A percentile compares a stretch with the other conserved stretches of the same genome.
phyloP scores from a whole-genome alignment of 1,140 invertebrate species.

The Phthorimaea operculella region DNA sequence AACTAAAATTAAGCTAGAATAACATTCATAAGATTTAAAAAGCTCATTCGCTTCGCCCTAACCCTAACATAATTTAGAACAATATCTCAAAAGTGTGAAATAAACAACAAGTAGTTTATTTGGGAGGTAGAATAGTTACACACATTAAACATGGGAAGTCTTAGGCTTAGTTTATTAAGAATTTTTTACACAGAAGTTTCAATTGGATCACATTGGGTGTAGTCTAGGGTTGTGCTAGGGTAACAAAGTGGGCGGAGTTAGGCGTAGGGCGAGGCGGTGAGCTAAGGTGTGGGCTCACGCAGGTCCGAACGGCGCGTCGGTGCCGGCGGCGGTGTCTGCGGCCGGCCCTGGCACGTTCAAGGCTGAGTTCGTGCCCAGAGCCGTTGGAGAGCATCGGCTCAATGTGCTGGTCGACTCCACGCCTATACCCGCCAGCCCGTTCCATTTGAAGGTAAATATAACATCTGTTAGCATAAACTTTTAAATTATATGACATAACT shows the following conservation, averaged over 20 bases:
- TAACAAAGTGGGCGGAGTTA: neutral
- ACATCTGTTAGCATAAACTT: neutral
- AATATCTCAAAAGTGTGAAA: no score
- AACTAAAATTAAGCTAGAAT: conserved; percentile 7
- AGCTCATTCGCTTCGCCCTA: conserved; percentile 65
- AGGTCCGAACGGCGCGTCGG: conserved; percentile 88
- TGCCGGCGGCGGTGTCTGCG: conserved; percentile 85
- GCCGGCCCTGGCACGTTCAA: conserved; percentile 83
- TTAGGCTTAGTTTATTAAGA: no score
- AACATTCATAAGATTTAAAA: conserved; percentile 29
- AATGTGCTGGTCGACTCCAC: conserved; percentile 82
- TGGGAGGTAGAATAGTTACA: no score
- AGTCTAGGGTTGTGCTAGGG: neutral
- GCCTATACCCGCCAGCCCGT: conserved; percentile 88
- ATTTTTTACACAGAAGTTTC: no score
- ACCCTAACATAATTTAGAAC: conserved; percentile 40
- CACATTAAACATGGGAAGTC: no score
- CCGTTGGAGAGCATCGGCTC: conserved; percentile 92
- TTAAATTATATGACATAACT: no score
- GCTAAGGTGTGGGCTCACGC: conserved; percentile 40
- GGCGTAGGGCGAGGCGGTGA: conserved; percentile 46
- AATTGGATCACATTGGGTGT: no score
- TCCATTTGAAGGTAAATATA: conserved; percentile 81
- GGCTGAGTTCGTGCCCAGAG: conserved; percentile 87
- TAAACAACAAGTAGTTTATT: no score